These are phyloP conservation scores for Subacronicta megacephala DNA, from an alignment of 2,888 invertebrate species.

Conservation along the genomic window DNA sequence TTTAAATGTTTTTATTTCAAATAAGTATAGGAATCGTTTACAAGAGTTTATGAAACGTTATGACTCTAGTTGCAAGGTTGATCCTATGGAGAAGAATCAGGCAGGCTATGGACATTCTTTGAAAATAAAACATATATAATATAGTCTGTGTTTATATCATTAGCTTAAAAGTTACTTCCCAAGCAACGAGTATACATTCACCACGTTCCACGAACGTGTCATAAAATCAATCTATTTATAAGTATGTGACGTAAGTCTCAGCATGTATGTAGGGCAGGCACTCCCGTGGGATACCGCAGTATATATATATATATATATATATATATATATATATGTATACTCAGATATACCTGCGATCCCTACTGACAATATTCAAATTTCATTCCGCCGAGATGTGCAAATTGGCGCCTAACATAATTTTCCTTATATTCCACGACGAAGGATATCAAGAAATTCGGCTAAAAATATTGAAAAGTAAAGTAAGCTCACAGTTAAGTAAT, in stretches of 20 bases:
- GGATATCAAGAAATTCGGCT: constrained; percentile 20
- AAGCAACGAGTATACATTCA: neutral
- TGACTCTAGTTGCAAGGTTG: too few relatives aligned
- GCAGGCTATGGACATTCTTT: too few relatives aligned
- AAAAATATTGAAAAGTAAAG: neutral
- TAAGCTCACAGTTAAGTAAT: too few relatives aligned
- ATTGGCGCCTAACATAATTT: constrained; percentile 73
- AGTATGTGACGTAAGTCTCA: constrained; percentile 9
- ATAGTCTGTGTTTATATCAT: too few relatives aligned
- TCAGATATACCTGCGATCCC: constrained; percentile 47
- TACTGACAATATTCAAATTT: constrained; percentile 74
- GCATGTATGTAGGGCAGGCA: constrained; percentile 38
- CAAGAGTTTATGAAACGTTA: too few relatives aligned
- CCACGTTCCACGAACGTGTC: neutral
- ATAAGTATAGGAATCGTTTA: too few relatives aligned
- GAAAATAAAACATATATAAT: too few relatives aligned
- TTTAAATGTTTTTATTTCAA: too few relatives aligned
- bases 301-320: too few relatives aligned
- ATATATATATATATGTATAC: too few relatives aligned
- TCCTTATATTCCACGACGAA: constrained; percentile 17
- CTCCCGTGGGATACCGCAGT: constrained; percentile 41
- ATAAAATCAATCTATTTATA: constrained; percentile 36
- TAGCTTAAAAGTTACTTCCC: neutral
- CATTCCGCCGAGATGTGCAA: constrained; percentile 70
- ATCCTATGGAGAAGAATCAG: too few relatives aligned